phyloP scores from a whole-genome alignment of 2,113 vertebrate genomes.

The Oreocharis arfaki region DNA sequence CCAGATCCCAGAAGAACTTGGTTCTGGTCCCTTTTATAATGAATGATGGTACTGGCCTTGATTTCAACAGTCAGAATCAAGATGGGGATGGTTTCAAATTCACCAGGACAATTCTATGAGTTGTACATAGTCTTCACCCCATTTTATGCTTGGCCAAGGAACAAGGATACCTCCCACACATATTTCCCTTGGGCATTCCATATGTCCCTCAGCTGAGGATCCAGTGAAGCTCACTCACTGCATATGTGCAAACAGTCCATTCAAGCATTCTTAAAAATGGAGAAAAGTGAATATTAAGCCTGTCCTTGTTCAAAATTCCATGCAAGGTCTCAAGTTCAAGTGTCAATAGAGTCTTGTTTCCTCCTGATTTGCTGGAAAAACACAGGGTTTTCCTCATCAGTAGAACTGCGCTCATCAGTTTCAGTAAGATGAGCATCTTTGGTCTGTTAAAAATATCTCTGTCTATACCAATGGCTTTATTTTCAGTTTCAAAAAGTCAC shows the following conservation, averaged over 20 bases:
- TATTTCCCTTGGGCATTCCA: too few species aligned
- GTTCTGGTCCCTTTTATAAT: neutral
- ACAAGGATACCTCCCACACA: neutral
- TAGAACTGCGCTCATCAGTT: neutral
- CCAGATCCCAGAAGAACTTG: neutral
- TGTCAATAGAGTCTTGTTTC: neutral
- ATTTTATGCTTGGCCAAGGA: neutral
- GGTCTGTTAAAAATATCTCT: neutral
- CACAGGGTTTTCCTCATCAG: neutral
- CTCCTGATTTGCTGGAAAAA: neutral
- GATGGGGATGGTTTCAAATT: neutral
- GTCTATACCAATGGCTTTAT: neutral
- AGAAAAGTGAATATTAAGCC: neutral
- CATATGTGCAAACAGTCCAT: neutral
- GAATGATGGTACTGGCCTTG: neutral
- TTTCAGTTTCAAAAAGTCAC: neutral
- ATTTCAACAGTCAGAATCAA: neutral
- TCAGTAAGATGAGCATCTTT: neutral
- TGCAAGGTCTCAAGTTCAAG: neutral
- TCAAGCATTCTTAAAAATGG: neutral
- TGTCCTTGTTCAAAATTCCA: neutral
- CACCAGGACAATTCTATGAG: neutral
- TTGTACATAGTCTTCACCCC: neutral
- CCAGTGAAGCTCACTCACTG: neutral
- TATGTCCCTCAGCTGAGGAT: neutral